Evolutionary conservation across 2,797 vertebrate genomes (phyloP).

Genomic region (Helostoma temminkii): DNA sequence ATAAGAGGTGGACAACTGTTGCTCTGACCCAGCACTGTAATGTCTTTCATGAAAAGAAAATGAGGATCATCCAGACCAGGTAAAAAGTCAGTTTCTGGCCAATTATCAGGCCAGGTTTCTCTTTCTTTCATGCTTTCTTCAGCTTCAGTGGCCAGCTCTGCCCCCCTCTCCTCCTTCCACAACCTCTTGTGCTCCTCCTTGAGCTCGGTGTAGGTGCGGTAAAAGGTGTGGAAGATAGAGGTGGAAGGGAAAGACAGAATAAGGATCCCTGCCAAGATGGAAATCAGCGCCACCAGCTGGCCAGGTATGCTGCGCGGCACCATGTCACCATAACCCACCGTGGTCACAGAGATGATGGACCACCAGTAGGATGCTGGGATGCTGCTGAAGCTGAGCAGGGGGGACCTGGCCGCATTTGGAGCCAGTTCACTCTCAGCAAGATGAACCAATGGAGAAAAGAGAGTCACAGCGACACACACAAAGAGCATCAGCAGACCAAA

Average conservation of each 20-base stretch:
- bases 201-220: constrained; percentile 87
- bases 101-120: constrained; percentile 24
- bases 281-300: constrained; percentile 90
- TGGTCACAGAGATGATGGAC: constrained; percentile 94
- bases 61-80: constrained; percentile 8
- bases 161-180: constrained; percentile 63
- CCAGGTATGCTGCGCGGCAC: constrained; percentile 90
- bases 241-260: constrained; percentile 94
- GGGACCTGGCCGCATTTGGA: constrained; percentile 82
- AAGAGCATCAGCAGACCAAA: constrained; percentile 92
- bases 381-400: constrained; percentile 88
- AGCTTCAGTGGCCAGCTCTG: constrained; percentile 38
- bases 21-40: constrained; percentile 3
- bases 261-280: constrained; percentile 91
- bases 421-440: constrained; percentile 89
- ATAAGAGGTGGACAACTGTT: constrained; percentile 3
- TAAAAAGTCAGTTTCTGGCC: constrained; percentile 15
- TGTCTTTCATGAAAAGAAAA: constrained; percentile 17
- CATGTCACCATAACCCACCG: constrained; percentile 93
- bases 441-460: constrained; percentile 90
- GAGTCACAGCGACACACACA: constrained; percentile 87
- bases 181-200: constrained; percentile 79
- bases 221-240: constrained; percentile 93
- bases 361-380: constrained; percentile 93
- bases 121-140: constrained; percentile 47